Conservation (phyloP, 2,113 vertebrate genomes). For the Callorhinus ursinus region DNA sequence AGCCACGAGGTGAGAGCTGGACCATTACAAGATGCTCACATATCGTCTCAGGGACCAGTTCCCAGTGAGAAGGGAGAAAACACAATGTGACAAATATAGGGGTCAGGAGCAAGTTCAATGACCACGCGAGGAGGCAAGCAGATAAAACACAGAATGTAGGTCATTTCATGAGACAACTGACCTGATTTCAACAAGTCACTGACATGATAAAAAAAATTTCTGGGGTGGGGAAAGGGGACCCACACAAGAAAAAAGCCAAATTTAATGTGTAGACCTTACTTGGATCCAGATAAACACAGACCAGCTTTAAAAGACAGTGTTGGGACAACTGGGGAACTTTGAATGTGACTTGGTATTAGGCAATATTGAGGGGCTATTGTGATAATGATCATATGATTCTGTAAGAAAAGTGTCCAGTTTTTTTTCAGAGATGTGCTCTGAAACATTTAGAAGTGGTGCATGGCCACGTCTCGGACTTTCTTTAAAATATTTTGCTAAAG, state of each 20-base stretch:
- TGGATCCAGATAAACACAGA: not conserved
- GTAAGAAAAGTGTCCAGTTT: not conserved
- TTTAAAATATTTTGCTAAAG: not conserved
- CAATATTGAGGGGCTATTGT: not conserved
- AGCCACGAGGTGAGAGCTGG: not conserved
- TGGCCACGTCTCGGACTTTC: not conserved
- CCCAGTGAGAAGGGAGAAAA: not conserved
- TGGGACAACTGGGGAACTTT: not conserved
- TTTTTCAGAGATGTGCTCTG: not conserved
- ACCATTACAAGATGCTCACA: too few species aligned
- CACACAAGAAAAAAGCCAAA: too few species aligned
- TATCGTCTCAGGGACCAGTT: not conserved
- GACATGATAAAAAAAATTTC: not conserved
- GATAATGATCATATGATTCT: not conserved
- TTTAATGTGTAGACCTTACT: rapidly evolving
- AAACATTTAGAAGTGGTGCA: not conserved
- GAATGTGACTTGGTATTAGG: rapidly evolving
- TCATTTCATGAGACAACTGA: not conserved
- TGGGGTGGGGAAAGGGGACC: rapidly evolving
- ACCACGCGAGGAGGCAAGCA: rapidly evolving
- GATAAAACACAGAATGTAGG: not conserved
- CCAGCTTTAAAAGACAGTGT: not conserved
- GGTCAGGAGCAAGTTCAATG: not conserved
- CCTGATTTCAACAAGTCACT: not conserved
- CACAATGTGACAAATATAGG: rapidly evolving